These are phyloP conservation scores for Drosophila ohnishii DNA, from an alignment of 1,140 invertebrate species.

Conservation along the genomic window DNA sequence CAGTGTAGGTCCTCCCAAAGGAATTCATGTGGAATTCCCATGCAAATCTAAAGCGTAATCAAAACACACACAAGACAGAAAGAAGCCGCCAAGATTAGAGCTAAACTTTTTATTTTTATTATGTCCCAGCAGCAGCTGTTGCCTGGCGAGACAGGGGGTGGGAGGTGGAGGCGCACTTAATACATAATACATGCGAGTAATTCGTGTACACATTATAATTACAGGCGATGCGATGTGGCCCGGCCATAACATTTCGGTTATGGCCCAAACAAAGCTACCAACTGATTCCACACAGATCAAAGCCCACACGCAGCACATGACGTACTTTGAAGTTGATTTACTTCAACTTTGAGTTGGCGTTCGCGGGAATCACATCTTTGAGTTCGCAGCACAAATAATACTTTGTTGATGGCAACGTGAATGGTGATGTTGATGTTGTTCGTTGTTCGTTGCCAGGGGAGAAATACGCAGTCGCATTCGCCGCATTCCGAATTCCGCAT, in stretches of 20 bases:
- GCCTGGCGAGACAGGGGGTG: slow-evolving; percentile 18
- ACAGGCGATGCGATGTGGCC: slow-evolving; percentile 45
- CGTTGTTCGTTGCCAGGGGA: slow-evolving; percentile 24
- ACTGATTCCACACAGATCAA: slow-evolving; percentile 62
- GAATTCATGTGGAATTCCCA: slow-evolving; percentile 11
- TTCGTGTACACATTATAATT: slow-evolving; percentile 71
- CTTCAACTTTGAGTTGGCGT: slow-evolving; percentile 74
- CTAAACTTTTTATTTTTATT: slow-evolving; percentile 56
- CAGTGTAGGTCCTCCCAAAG: not conserved
- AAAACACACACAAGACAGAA: slow-evolving; percentile 7
- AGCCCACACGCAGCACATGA: slow-evolving; percentile 54
- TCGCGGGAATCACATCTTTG: slow-evolving; percentile 73
- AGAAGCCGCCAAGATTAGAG: slow-evolving; percentile 30
- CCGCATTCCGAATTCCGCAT: slow-evolving; percentile 19
- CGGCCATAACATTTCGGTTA: slow-evolving; percentile 60
- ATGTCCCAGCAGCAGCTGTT: slow-evolving; percentile 57
- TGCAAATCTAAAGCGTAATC: slow-evolving; percentile 13
- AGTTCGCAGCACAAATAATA: slow-evolving; percentile 77
- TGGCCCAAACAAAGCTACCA: slow-evolving; percentile 49
- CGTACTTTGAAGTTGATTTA: slow-evolving; percentile 71
- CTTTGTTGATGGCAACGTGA: slow-evolving; percentile 58
- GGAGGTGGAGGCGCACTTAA: slow-evolving; percentile 36
- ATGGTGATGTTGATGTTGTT: slow-evolving; percentile 37
- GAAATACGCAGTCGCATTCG: slow-evolving; percentile 10
- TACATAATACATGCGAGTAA: slow-evolving; percentile 50